phyloP scores from a whole-genome alignment of 1,140 invertebrate species.

The Drosophila arawakana region DNA sequence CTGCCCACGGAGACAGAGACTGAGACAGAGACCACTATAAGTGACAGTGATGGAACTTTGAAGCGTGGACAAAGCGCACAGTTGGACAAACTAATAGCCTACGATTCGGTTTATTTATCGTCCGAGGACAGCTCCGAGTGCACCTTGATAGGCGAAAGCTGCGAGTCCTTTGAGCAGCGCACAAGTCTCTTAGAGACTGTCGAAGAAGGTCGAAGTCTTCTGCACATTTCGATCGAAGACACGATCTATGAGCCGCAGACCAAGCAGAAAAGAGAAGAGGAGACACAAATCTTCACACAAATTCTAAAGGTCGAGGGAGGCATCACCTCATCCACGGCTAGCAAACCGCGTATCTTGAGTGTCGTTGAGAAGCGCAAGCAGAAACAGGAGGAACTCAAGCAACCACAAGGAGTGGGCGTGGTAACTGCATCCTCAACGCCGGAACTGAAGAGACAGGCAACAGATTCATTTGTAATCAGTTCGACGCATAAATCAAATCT shows the following conservation, averaged over 20 bases:
- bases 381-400: constrained; percentile 55
- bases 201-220: constrained; percentile 59
- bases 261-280: constrained; percentile 50
- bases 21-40: constrained; percentile 15
- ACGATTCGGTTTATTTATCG: constrained; percentile 83
- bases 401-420: constrained; percentile 20
- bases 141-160: constrained; percentile 71
- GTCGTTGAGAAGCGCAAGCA: constrained; percentile 75
- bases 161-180: constrained; percentile 64
- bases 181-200: constrained; percentile 56
- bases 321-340: constrained; percentile 35
- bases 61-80: constrained; percentile 58
- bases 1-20: constrained; percentile 42
- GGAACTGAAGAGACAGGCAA: constrained; percentile 58
- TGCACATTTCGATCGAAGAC: constrained; percentile 81
- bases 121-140: constrained; percentile 82
- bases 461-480: constrained; percentile 50
- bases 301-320: constrained; percentile 72
- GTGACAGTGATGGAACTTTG: constrained; percentile 64
- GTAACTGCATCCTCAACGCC: neutral
- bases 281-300: constrained; percentile 66
- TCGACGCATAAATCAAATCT: constrained; percentile 63
- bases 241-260: constrained; percentile 70
- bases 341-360: constrained; percentile 72
- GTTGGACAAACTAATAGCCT: constrained; percentile 78